Evolutionary conservation across 2,797 vertebrate genomes (phyloP).

Genomic region (Carcharodon carcharias): DNA sequence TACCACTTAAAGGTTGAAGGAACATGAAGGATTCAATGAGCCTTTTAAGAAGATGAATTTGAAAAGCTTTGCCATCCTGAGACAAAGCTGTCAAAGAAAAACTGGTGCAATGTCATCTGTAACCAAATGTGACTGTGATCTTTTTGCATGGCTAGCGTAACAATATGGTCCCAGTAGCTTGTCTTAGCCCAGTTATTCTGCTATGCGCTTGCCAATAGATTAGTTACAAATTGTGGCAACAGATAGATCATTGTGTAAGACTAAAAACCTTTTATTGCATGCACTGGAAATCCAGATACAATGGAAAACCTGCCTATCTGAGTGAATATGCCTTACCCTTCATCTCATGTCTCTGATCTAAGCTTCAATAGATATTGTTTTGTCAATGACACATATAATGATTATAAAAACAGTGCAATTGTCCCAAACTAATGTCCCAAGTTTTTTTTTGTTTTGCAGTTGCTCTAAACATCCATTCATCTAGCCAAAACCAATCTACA

Average conservation of each 20-base stretch:
- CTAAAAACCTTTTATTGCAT: background rate
- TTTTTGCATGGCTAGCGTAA: slow-evolving; percentile 17
- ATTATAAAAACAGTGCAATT: background rate
- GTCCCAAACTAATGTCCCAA: background rate
- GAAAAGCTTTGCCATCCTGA: background rate
- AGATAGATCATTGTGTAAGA: slow-evolving; percentile 2
- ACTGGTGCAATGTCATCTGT: background rate
- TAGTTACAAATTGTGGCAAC: background rate
- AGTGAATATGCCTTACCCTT: background rate
- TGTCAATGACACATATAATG: background rate
- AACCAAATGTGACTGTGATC: background rate
- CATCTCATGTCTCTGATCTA: background rate
- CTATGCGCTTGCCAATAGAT: slow-evolving; percentile 14
- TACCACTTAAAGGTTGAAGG: background rate
- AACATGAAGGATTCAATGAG: background rate
- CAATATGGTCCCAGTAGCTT: background rate
- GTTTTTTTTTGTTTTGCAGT: background rate
- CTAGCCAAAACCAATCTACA: background rate
- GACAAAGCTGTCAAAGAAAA: background rate
- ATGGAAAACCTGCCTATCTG: background rate
- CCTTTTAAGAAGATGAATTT: slow-evolving; percentile 27
- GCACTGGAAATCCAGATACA: background rate
- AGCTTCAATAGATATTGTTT: background rate
- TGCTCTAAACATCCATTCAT: background rate
- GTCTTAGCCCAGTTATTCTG: background rate